Base-by-base conservation (phyloP, 1,140 invertebrate genomes). In the Lepidostoma basale region DNA sequence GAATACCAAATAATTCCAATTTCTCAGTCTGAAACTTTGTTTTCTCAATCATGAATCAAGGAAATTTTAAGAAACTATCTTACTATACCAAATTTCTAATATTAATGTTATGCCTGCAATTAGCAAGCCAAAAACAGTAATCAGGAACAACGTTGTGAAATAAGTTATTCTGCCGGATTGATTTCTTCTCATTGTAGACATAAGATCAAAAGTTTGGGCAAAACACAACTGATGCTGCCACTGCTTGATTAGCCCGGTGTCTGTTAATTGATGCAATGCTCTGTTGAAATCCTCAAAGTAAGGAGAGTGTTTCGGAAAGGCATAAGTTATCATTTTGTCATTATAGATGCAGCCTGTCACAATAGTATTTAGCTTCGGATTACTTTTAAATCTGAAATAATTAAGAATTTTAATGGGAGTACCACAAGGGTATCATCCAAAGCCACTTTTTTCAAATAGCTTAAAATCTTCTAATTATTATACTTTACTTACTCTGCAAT, bases 201-300 rank as follows among this genome's bases (percentile, higher is more conserved):
- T 16, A 16, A 9, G 0, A 22, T 12, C n/a, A 5, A 45, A 6
- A 30, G 3, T 62, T 28, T 44, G 4, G 0, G 26, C 14, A 28
- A 26, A 26, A 62, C 42, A 62, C 8, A 14, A 44, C 12, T 62
- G 18, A 26, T 30, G n/a, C 6, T 26, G 9, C 59, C 40, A 62
- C 12, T 62, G 30, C 10, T 45, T 14, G 16, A 8, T 10, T 14
- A 62, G 26, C 28, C 59, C 59, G 18, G 39, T 23, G 4, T n/a
- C 20, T 4, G 16, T 25, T 44, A 62, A 26, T 23, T 25, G 22
- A 1, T 45, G 22, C 18, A 62, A 44, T 6, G 18, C 20, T 45
- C 10, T 42, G 14, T 42, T 62, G n/a, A 62, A 44, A 18, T 3
- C 25, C 45, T 45, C 59, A 6, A 62, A 62, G 14, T 14, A 28